Evolutionary conservation across 1,140 invertebrate genomes (phyloP).

Genomic region (Anoplophora glabripennis): DNA sequence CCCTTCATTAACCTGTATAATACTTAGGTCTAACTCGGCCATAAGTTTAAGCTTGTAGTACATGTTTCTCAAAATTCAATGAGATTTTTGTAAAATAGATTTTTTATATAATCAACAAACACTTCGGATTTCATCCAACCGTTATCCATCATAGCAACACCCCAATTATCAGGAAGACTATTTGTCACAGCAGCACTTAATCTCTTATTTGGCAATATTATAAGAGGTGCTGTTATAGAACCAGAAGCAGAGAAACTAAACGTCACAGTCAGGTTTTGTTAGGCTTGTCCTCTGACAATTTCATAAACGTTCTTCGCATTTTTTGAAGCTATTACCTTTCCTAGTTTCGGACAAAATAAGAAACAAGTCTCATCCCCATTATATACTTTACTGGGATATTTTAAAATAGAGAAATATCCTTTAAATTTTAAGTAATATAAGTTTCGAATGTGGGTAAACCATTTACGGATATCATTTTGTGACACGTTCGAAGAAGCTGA

Average conservation of each 20-base stretch:
- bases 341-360: slow-evolving; percentile 40
- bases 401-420: slow-evolving; percentile 31
- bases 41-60: too few species aligned
- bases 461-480: not conserved
- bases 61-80: not conserved
- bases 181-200: slow-evolving; percentile 32
- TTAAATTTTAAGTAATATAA: not conserved
- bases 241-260: slow-evolving; percentile 31
- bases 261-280: slow-evolving; percentile 33
- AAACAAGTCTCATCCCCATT: slow-evolving; percentile 48
- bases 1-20: too few species aligned
- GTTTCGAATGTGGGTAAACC: not conserved
- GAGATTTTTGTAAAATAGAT: slow-evolving; percentile 43
- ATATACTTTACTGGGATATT: slow-evolving; percentile 36
- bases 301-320: slow-evolving; percentile 43
- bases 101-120: slow-evolving; percentile 47
- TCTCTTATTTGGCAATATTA: slow-evolving; percentile 36
- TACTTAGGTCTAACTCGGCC: too few species aligned
- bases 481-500: not conserved
- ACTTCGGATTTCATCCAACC: slow-evolving; percentile 47
- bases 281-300: slow-evolving; percentile 27
- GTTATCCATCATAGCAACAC: slow-evolving; percentile 37
- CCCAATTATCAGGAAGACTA: slow-evolving; percentile 41
- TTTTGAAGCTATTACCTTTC: slow-evolving; percentile 37
- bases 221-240: slow-evolving; percentile 27